These are phyloP conservation scores for Meiosimyza platycephala DNA, from an alignment of 2,888 invertebrate species.

Conservation along the genomic window DNA sequence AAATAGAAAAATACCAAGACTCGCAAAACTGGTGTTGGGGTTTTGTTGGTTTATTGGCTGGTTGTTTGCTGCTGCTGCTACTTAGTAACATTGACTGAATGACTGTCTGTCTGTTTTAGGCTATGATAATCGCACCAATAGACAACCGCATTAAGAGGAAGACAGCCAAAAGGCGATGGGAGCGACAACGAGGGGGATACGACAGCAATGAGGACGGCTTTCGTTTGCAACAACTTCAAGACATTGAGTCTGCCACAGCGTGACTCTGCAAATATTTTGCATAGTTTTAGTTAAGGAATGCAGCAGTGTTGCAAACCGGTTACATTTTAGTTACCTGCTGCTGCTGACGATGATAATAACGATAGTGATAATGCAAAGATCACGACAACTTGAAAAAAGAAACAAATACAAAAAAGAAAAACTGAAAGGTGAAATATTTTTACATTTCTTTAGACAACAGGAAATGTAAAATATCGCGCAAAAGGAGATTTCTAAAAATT, in stretches of 20 bases:
- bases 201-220: not conserved
- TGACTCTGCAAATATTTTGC: slow-evolving; percentile 32
- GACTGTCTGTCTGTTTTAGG: slow-evolving; percentile 1
- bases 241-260: slow-evolving; percentile 19
- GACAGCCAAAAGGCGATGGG: not conserved
- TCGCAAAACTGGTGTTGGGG: slow-evolving; percentile 14
- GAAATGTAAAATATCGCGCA: too few species aligned
- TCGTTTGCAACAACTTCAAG: not conserved
- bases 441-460: too few species aligned
- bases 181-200: not conserved
- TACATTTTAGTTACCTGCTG: not conserved
- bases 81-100: slow-evolving; percentile 1
- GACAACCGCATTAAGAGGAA: not conserved
- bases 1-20: not conserved
- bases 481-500: too few species aligned
- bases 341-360: not conserved
- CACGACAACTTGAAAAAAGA: slow-evolving; percentile 1
- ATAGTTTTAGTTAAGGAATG: slow-evolving; percentile 32
- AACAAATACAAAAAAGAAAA: not conserved
- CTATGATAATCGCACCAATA: slow-evolving; percentile 6
- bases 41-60: not conserved
- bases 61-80: not conserved
- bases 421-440: not conserved
- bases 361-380: slow-evolving; percentile 10
- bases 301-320: slow-evolving; percentile 17